Conservation (phyloP, 2,888 invertebrate genomes). For the Mylabris sibirica region DNA sequence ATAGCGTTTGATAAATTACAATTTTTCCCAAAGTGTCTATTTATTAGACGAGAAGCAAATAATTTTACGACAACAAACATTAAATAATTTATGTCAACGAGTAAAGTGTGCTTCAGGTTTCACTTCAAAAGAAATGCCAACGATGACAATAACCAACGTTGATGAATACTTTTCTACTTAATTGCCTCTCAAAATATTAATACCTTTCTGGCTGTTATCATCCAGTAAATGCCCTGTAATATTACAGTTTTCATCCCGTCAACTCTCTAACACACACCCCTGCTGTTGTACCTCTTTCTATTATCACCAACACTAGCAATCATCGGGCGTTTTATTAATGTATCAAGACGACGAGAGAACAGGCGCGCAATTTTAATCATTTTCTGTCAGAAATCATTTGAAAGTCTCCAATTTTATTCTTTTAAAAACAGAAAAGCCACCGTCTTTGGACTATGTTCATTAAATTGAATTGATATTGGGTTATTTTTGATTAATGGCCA, state of each 20-base stretch:
- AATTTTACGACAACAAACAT: constrained; percentile 18
- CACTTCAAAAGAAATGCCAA: constrained; percentile 18
- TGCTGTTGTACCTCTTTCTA: not conserved
- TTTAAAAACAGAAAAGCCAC: not conserved
- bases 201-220: constrained; percentile 29
- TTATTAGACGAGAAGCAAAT: not conserved
- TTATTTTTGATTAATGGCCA: not conserved
- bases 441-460: not conserved
- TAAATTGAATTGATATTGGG: not conserved
- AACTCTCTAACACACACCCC: too few relatives aligned
- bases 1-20: not conserved
- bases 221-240: constrained; percentile 28
- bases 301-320: not conserved
- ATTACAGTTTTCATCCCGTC: constrained; percentile 27
- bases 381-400: not conserved
- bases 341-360: constrained; percentile 17
- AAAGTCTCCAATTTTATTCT: not conserved
- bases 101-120: constrained; percentile 17
- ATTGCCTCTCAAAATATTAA: constrained; percentile 34
- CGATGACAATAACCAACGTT: not conserved
- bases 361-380: constrained; percentile 20
- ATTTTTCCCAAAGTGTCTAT: not conserved
- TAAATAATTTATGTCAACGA: constrained; percentile 11
- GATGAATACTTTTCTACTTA: constrained; percentile 23
- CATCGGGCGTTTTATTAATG: constrained; percentile 24